Conservation (phyloP, 2,113 vertebrate species). For the Axis porcinus region DNA sequence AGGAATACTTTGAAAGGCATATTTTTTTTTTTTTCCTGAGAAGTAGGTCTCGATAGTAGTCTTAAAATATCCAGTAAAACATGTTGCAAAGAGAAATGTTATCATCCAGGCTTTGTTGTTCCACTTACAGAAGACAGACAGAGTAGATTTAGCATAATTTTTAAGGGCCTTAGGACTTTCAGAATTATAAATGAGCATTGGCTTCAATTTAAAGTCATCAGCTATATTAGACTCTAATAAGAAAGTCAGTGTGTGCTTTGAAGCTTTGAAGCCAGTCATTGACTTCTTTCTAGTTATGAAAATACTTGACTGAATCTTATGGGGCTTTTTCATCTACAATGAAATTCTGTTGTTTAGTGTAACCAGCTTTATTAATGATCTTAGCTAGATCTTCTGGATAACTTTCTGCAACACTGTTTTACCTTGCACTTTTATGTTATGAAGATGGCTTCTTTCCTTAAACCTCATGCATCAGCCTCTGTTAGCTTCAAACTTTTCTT, state of each 20-base stretch:
- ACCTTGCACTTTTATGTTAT: background rate
- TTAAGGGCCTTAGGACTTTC: background rate
- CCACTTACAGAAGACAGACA: background rate
- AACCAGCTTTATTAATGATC: background rate
- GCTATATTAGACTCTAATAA: background rate
- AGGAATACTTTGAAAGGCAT: background rate
- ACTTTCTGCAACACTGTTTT: background rate
- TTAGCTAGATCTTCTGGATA: background rate
- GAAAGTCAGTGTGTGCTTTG: background rate
- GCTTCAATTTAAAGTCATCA: background rate
- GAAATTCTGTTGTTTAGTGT: background rate
- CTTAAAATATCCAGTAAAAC: background rate
- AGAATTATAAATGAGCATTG: background rate
- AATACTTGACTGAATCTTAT: background rate
- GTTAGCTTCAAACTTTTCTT: background rate
- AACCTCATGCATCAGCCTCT: background rate
- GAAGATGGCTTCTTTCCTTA: background rate
- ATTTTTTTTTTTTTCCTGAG: background rate
- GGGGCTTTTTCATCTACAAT: background rate
- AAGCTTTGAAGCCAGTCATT: background rate
- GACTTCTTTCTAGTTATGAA: background rate
- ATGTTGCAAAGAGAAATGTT: background rate
- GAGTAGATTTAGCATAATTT: background rate
- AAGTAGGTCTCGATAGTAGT: background rate
- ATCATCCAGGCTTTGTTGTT: background rate